Evolutionary conservation across 2,113 vertebrate species (phyloP).

Genomic region (Orthochromis indermauri): DNA sequence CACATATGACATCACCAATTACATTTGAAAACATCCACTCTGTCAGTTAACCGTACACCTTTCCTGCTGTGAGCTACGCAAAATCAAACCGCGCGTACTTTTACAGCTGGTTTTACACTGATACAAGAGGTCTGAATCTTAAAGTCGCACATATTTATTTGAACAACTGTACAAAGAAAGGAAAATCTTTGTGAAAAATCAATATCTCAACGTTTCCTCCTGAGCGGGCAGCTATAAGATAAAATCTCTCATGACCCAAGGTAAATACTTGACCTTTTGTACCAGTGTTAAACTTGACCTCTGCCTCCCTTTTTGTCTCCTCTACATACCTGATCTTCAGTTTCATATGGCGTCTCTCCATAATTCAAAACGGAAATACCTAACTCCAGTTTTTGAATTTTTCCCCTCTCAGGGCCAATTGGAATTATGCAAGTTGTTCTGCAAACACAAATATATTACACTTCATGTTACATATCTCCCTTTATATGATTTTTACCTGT

Average conservation of each 20-base stretch:
- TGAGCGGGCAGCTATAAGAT: neutral
- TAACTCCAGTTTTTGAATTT: neutral
- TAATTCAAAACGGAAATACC: constrained; percentile 5
- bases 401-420: neutral
- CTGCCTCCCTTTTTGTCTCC: neutral
- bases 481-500: neutral
- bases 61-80: neutral
- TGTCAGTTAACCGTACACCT: neutral
- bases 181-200: constrained; percentile 19
- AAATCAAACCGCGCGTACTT: neutral
- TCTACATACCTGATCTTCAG: constrained; percentile 20
- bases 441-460: constrained; percentile 35
- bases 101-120: neutral
- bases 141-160: neutral
- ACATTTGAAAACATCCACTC: constrained; percentile 14
- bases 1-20: constrained; percentile 17
- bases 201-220: constrained; percentile 4
- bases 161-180: neutral
- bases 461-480: constrained; percentile 14
- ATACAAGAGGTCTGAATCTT: neutral
- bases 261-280: constrained; percentile 25
- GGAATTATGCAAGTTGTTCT: neutral
- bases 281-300: neutral
- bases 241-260: neutral
- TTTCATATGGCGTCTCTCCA: constrained; percentile 52